Percentiles rank a stretch among this genome's conserved stretches.
Conservation (phyloP, 2,888 invertebrate genomes). For the Pristionchus entomophagus region DNA sequence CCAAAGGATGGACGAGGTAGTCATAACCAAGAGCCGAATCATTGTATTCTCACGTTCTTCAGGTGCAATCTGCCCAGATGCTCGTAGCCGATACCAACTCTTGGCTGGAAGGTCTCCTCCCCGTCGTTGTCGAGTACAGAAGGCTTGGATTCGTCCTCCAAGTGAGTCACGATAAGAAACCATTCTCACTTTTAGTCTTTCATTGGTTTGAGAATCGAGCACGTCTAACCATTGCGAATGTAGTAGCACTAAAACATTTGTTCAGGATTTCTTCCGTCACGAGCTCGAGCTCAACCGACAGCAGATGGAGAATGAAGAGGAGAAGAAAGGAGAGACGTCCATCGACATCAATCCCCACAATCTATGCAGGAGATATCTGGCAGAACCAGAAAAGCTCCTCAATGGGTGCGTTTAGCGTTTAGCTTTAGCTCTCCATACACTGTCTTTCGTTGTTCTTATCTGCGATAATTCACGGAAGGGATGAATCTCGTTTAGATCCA, state of each 20-base stretch:
- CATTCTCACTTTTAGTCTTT: not conserved
- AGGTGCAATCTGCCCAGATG: slow-evolving; percentile 29
- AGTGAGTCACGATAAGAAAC: too few species aligned
- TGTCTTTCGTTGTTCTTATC: not conserved
- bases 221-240: too few species aligned
- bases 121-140: not conserved
- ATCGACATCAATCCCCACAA: not conserved
- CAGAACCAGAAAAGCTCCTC: not conserved
- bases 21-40: not conserved
- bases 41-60: not conserved
- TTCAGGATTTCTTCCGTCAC: slow-evolving; percentile 1
- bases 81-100: slow-evolving; percentile 1
- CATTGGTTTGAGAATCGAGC: too few species aligned
- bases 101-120: not conserved
- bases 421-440: too few species aligned
- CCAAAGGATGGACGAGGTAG: not conserved
- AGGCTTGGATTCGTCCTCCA: not conserved
- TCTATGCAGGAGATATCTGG: not conserved
- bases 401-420: slow-evolving; percentile 25
- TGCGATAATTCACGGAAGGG: not conserved
- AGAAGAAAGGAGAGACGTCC: not conserved
- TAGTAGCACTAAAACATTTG: not conserved
- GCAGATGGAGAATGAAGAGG: not conserved
- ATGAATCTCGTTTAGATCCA: not conserved
- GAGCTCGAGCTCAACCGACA: not conserved